Percentiles rank a stretch among this genome's conserved stretches.
phyloP scores from a whole-genome alignment of 2,797 vertebrate genomes.

The Nyctibius grandis region DNA sequence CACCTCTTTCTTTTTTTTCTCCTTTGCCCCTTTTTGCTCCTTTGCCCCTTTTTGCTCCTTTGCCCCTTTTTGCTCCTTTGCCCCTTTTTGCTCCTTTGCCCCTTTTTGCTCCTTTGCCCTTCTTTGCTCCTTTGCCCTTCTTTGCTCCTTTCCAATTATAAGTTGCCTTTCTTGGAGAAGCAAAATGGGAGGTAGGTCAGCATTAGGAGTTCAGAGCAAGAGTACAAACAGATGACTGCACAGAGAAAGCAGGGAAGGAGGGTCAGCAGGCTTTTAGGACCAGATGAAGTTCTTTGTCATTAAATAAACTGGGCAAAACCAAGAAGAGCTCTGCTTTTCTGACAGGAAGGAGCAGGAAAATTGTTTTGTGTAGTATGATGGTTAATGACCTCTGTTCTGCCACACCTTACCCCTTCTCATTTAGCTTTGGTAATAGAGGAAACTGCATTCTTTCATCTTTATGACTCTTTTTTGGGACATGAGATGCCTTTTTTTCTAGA shows the following conservation, averaged over 20 bases:
- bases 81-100: fast-evolving
- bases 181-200: background rate
- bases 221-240: background rate
- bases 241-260: background rate
- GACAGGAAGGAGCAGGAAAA: background rate
- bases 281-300: background rate
- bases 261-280: background rate
- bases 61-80: no score
- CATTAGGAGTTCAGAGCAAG: background rate
- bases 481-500: background rate
- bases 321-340: background rate
- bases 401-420: background rate
- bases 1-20: no score
- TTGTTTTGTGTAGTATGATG: background rate
- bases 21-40: no score
- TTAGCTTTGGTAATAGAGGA: background rate
- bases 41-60: fast-evolving
- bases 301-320: background rate
- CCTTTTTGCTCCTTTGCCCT: fast-evolving
- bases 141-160: background rate
- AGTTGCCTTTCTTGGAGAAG: background rate
- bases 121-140: no score
- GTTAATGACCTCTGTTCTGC: background rate
- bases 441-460: background rate
- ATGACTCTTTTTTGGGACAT: background rate